Evolutionary conservation across 2,797 vertebrate genomes (phyloP).

Genomic region (Hyperoplus immaculatus): DNA sequence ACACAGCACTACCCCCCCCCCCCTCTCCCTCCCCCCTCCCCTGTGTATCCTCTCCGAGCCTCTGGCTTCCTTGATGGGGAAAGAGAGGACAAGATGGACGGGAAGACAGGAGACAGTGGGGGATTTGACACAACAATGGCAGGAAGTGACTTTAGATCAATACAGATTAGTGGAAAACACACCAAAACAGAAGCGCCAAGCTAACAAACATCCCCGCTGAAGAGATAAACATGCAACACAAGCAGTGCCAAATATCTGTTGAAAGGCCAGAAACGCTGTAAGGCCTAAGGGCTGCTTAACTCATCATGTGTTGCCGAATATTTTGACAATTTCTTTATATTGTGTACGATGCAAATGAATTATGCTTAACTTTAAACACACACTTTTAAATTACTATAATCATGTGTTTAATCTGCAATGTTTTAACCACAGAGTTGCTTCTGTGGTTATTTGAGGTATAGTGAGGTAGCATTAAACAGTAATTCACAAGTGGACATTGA

Average conservation of each 20-base stretch:
- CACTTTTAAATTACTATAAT: conserved; percentile 24
- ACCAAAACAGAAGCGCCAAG: conserved; percentile 51
- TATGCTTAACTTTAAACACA: neutral
- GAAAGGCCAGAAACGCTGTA: neutral
- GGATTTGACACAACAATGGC: conserved; percentile 85
- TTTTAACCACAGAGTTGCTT: conserved; percentile 18
- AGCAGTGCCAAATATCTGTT: conserved; percentile 34
- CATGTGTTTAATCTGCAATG: conserved; percentile 18
- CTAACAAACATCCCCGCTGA: conserved; percentile 72
- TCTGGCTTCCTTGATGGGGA: conserved; percentile 72
- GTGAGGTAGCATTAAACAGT: neutral
- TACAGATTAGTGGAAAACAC: conserved; percentile 75
- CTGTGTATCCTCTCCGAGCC: conserved; percentile 70
- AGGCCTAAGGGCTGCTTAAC: neutral
- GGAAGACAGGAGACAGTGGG: conserved; percentile 84
- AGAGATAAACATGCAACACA: conserved; percentile 73
- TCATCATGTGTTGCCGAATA: neutral
- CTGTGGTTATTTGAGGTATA: conserved; percentile 14
- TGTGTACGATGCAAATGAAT: conserved; percentile 5
- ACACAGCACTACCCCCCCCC: neutral
- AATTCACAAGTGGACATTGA: neutral
- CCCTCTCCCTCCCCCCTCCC: neutral
- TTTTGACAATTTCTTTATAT: neutral
- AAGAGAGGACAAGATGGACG: conserved; percentile 73
- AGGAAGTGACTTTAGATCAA: conserved; percentile 84